Evolutionary conservation across 1,140 invertebrate genomes (phyloP), one percentile per base, ranked within the genome.

Genomic region (Cepaea nemoralis): DNA sequence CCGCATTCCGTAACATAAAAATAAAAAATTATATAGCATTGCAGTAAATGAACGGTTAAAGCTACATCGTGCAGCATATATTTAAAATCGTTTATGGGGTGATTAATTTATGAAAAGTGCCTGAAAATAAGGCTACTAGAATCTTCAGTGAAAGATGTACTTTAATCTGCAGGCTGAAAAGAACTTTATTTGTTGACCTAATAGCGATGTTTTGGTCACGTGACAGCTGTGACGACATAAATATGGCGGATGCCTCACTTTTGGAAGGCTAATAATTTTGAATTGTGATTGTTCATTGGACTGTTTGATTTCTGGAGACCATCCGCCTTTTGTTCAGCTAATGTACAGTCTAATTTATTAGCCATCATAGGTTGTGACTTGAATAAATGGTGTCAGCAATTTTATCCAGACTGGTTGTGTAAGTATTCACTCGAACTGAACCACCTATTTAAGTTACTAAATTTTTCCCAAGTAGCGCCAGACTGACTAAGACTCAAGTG

Each of bases 341-440:
- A 55, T 22, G 50, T 12, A 55, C 50, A 55, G 42, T 10, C 6
- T 10, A 16, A 16, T 16, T 45, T n/a, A n/a, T 45, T 45, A 45
- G 24, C 24, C 22, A n/a, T 12, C 50, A 22, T 55, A 5, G 50
- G 50, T 3, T 55, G 8, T 55, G 6, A n/a, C 50, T 5, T 55
- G n/a, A 10, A 55, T 55, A 66, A 24, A 95, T 95, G 94, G 94
- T 95, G 93, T 95, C 94, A 78, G 94, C 94, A 82, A 93, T 95
- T 84, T 92, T 95, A 88, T 95, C 94, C 83, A 93, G 94, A 86
- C 89, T 95, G 86, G 93, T 95, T 83, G 95, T 95, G 94, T 95
- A 92, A 95, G 94, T 95, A 93, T 48, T 48, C 45, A 48, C 19
- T 48, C 19, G 19, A n/a, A n/a, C n/a, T n/a, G n/a, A n/a, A n/a